Conservation (phyloP, 1,140 invertebrate species). For the Lucilia sericata region DNA sequence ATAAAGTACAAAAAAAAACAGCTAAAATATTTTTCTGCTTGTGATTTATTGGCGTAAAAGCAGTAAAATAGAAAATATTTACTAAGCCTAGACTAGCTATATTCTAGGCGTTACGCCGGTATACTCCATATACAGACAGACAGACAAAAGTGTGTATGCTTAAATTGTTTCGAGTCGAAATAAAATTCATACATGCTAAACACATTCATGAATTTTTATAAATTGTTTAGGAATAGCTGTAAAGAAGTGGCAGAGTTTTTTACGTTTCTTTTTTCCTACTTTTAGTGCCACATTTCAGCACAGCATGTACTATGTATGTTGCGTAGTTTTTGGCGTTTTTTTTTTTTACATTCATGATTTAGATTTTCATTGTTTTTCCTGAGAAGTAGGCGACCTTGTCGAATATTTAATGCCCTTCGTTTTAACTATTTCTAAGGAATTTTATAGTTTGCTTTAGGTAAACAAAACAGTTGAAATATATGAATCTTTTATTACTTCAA, state of each 20-base stretch:
- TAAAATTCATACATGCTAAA: neutral
- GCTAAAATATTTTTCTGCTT: slow-evolving; percentile 14
- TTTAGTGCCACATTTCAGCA: neutral
- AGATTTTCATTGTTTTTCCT: neutral
- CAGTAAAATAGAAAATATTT: slow-evolving; percentile 34
- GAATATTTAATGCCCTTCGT: neutral
- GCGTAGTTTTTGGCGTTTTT: neutral
- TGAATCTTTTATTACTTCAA: no score
- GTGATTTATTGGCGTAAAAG: slow-evolving; percentile 40
- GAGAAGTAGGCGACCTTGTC: neutral
- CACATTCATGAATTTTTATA: slow-evolving; percentile 12
- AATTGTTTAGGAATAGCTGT: neutral
- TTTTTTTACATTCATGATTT: neutral
- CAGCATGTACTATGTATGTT: slow-evolving; percentile 6
- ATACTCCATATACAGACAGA: neutral
- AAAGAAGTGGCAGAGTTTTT: neutral
- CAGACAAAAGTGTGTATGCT: no score
- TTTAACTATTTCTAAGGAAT: neutral
- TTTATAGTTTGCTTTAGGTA: neutral
- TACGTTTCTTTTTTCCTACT: neutral
- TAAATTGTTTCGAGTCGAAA: no score
- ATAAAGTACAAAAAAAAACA: neutral
- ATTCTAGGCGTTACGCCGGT: neutral
- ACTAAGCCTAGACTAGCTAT: neutral
- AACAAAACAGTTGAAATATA: no score